Evolutionary conservation across 1,140 invertebrate species (phyloP), one percentile per base, ranked within the genome.

Genomic region (Drosophila arawakana): DNA sequence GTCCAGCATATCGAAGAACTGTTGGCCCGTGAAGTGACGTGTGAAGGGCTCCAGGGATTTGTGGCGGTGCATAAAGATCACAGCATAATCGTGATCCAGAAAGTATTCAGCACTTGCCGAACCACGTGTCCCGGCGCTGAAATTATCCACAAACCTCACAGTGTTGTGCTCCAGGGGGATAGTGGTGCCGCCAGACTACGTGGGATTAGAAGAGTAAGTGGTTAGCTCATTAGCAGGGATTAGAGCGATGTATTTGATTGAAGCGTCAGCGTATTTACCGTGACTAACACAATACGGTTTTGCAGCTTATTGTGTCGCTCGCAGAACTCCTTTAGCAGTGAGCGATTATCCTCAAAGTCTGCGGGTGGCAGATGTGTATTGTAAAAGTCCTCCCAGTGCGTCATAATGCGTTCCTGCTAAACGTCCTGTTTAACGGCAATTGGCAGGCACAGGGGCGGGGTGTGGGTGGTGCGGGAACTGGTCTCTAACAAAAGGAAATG

Each of bases 111-210:
- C 95, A 1, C 98, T 99, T 2, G 97, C 95, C 1, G 98, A 96
- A 30, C 99, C 99, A 80, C 99, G 94, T 0, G 96, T 98, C 41
- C 99, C 99, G 11, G 97, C 97, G 93, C 98, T 99, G 93, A 99
- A 99, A 94, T 99, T 99, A 91, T 99, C 98, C 47, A 99, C 97
- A 93, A 97, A 99, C 52, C 99, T 94, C 0, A 99, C 98, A 4
- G 98, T 99, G 84, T 98, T 98, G 82, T 98, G 97, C 91, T 99
- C 99, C 50, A 99, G 93, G 1, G 98, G 98, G 2, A 99, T 97
- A 25, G 97, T 98, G 15, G 98, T 99, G 35, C 98, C 98, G 18
- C 98, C 98, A 81, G 98, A 99, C 97, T 97, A 91, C 6, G 7
- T 2, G 65, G 3, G 34, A 21, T 47, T n/a, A 58, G 21, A 7